Conservation (phyloP, 1,140 invertebrate species). For the Heterodera carotae region DNA sequence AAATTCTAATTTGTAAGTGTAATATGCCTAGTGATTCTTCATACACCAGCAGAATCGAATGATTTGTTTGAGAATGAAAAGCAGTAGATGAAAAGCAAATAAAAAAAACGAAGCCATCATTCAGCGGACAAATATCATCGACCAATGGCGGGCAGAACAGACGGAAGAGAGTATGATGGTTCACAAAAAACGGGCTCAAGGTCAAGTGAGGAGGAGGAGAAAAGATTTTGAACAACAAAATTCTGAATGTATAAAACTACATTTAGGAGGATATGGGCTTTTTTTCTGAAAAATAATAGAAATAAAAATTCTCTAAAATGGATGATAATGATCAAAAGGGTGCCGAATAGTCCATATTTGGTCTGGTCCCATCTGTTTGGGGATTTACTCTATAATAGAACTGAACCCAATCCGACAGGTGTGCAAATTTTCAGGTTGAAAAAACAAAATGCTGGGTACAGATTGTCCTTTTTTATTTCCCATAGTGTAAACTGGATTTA, state of each 20-base stretch:
- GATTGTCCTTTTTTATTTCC: too few relatives aligned
- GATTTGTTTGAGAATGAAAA: neutral
- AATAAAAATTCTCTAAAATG: neutral
- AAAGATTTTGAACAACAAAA: neutral
- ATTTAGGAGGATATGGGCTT: too few relatives aligned
- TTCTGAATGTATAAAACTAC: too few relatives aligned
- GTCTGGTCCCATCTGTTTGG: neutral
- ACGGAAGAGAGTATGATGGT: neutral
- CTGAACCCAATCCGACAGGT: neutral
- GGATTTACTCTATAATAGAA: neutral
- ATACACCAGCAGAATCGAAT: too few relatives aligned
- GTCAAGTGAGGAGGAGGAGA: neutral
- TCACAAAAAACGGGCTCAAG: slow-evolving; percentile 1
- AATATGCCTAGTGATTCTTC: too few relatives aligned
- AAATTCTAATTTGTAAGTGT: too few relatives aligned
- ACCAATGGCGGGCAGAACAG: neutral
- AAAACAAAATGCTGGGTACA: neutral
- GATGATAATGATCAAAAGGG: neutral
- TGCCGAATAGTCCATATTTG: neutral
- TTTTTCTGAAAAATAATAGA: too few relatives aligned
- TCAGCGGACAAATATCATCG: neutral
- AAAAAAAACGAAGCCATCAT: neutral
- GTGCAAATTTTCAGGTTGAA: neutral
- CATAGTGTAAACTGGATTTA: too few relatives aligned
- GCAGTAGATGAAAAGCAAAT: neutral